Percentiles rank a stretch among this genome's conserved stretches.
phyloP scores from a whole-genome alignment of 2,888 invertebrate species.

The Diabrotica balteata region DNA sequence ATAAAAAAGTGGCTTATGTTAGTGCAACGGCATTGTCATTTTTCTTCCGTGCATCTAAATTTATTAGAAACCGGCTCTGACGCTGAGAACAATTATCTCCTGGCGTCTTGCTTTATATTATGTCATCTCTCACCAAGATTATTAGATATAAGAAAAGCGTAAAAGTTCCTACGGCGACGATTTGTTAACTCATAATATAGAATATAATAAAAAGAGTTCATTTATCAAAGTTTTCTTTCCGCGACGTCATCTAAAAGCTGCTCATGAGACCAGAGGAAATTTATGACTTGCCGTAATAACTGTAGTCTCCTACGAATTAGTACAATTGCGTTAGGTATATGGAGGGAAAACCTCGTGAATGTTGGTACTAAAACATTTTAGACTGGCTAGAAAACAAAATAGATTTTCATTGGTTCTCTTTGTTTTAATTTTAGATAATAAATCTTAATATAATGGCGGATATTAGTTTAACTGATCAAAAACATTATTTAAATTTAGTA shows the following conservation, averaged over 20 bases:
- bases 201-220: constrained; percentile 35
- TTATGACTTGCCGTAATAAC: constrained; percentile 30
- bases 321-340: constrained; percentile 23
- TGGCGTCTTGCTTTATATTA: constrained; percentile 18
- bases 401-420: too few relatives aligned
- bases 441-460: too few relatives aligned
- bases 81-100: constrained; percentile 25
- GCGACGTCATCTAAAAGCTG: constrained; percentile 34
- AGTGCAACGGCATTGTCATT: too few relatives aligned
- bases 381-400: too few relatives aligned
- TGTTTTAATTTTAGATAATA: too few relatives aligned
- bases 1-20: too few relatives aligned
- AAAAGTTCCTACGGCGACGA: constrained; percentile 32
- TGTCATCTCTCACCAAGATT: constrained; percentile 29
- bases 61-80: not conserved
- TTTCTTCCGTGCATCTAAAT: too few relatives aligned
- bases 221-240: constrained; percentile 37
- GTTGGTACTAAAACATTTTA: too few relatives aligned
- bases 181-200: constrained; percentile 33
- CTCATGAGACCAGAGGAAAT: constrained; percentile 34
- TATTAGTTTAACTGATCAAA: too few relatives aligned
- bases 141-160: constrained; percentile 33
- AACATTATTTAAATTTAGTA: too few relatives aligned
- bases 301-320: constrained; percentile 26
- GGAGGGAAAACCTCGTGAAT: too few relatives aligned